Conservation (phyloP, 1,140 invertebrate genomes). For the Cephus cinctus region DNA sequence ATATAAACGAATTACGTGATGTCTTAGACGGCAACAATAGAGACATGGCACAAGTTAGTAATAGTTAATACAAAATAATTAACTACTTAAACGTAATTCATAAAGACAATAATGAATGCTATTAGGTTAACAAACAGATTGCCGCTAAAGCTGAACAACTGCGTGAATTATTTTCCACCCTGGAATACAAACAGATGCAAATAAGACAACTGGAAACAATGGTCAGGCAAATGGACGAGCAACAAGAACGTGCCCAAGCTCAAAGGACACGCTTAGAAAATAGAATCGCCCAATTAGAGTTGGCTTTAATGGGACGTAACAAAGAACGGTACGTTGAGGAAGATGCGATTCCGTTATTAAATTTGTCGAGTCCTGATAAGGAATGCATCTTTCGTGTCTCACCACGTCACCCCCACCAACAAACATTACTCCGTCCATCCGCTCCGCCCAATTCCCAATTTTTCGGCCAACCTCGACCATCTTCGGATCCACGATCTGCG, state of each 20-base stretch:
- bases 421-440: too few relatives aligned
- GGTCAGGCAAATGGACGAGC: constrained; percentile 62
- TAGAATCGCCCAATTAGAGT: constrained; percentile 61
- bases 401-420: too few relatives aligned
- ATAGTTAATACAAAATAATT: constrained; percentile 6
- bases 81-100: too few relatives aligned
- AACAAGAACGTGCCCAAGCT: constrained; percentile 59
- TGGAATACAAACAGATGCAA: constrained; percentile 61
- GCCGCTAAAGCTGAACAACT: constrained; percentile 58
- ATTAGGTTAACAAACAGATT: constrained; percentile 18
- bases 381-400: too few relatives aligned
- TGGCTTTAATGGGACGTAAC: constrained; percentile 42
- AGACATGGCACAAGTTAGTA: background rate
- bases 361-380: constrained; percentile 8
- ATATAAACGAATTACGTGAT: background rate
- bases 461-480: background rate
- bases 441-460: background rate
- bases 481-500: too few relatives aligned
- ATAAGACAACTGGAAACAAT: constrained; percentile 60
- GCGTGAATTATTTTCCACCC: constrained; percentile 53
- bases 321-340: constrained; percentile 38
- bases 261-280: constrained; percentile 62
- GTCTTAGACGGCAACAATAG: background rate
- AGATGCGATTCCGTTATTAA: background rate
- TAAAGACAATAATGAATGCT: too few relatives aligned